These are phyloP conservation scores for Caenorhabditis remanei DNA, from an alignment of 1,140 invertebrate genomes.

Conservation along the genomic window DNA sequence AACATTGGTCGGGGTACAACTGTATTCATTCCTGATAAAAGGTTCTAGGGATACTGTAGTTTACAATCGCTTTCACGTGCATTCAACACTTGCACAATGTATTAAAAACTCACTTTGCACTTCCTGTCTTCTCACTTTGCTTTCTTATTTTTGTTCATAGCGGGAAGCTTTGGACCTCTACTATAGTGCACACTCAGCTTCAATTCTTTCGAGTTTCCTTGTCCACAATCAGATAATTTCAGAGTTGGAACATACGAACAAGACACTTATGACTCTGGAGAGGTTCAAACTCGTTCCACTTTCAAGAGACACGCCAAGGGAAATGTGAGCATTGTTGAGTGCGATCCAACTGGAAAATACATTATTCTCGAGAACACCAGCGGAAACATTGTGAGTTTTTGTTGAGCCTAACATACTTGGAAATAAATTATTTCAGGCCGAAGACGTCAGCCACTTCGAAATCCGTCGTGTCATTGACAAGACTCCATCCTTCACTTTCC, in stretches of 20 bases:
- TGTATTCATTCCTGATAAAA: background rate
- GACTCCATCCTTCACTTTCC: conserved; percentile 16
- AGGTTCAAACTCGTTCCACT: conserved; percentile 79
- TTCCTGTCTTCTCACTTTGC: conserved; percentile 41
- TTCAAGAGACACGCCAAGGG: conserved; percentile 79
- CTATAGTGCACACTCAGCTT: background rate
- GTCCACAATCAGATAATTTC: background rate
- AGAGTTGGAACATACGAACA: conserved; percentile 1
- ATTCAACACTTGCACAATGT: conserved; percentile 30
- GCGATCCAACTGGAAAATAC: conserved; percentile 78
- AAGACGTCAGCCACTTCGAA: conserved; percentile 30
- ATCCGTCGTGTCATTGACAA: conserved; percentile 33
- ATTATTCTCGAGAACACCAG: conserved; percentile 78
- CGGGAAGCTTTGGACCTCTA: too few relatives aligned
- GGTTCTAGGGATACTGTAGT: background rate
- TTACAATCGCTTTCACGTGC: background rate
- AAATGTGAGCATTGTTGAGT: conserved; percentile 78
- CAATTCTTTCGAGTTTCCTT: too few relatives aligned
- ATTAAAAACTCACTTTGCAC: background rate
- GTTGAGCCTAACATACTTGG: background rate
- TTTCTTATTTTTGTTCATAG: background rate
- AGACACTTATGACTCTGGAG: conserved; percentile 75
- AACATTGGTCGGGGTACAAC: background rate
- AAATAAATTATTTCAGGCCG: background rate
- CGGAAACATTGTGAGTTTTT: conserved; percentile 37